These are phyloP conservation scores for Toxostoma redivivum DNA, from an alignment of 2,113 vertebrate species.

Conservation along the genomic window DNA sequence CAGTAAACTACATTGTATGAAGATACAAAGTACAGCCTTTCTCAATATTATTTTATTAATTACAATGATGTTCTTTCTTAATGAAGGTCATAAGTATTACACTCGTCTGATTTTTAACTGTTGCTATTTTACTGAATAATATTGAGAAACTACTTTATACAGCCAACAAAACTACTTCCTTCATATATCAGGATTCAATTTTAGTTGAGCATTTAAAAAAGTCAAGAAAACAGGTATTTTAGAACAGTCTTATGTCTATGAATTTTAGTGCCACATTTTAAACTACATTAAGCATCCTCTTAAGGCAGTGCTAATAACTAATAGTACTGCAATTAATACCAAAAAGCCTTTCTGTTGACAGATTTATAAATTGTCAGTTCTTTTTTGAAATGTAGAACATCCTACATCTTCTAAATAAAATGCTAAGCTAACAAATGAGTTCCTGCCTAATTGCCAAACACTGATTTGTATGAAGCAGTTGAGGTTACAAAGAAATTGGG, in stretches of 20 bases:
- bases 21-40: background rate
- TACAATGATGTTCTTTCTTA: background rate
- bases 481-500: conserved; percentile 70
- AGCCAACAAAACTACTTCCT: background rate
- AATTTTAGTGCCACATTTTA: background rate
- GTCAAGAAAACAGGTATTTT: background rate
- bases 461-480: conserved; percentile 66
- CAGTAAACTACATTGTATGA: background rate
- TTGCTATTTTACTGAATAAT: background rate
- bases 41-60: background rate
- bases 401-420: conserved; percentile 28
- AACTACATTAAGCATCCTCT: background rate
- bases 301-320: conserved; percentile 20
- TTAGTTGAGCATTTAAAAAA: background rate
- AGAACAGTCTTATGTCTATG: background rate
- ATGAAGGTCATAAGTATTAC: background rate
- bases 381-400: conserved; percentile 47
- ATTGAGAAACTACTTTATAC: background rate
- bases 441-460: conserved; percentile 70
- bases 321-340: background rate
- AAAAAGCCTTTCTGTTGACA: conserved; percentile 10
- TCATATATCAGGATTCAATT: background rate
- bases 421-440: conserved; percentile 62
- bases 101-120: background rate
- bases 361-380: conserved; percentile 39